Evolutionary conservation across 1,140 invertebrate species (phyloP), one percentile per base, ranked within the genome.

Genomic region (Papilio polyxenes): DNA sequence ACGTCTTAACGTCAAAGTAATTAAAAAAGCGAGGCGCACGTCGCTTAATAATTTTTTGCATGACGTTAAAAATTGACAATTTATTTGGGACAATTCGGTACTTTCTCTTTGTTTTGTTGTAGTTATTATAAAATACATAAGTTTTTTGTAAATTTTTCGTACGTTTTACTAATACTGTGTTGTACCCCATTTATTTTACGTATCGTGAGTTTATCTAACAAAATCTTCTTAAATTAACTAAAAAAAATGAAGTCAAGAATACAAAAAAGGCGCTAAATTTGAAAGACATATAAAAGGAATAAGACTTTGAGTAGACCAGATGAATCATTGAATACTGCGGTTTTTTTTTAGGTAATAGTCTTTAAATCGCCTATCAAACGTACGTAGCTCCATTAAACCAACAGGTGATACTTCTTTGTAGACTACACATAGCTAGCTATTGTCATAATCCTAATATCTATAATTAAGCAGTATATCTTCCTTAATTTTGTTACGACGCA

Each of bases 1-100:
- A 77, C 44, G 20, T 77, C 75, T 77, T 77, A 76, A 77, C 75
- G 75, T 77, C 75, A 15, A 77, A 77, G n/a, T 77, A 56, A 77
- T 77, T 77, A 75, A 77, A 77, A 77, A 77, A 15, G 75, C n/a
- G 20, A 53, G 75, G 11, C n/a, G 75, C 75, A 77, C 75, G 44
- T 77, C 75, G 44, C 48, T 10, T 23, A 56, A 56, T 49, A 77
- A 53, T 77, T 77, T 76, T 75, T 77, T 77, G 9, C 75, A 49
- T 77, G 75, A 77, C 48, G 2, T 51, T 51, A 37, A 77, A 75
- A 77, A 77, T 77, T 49, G 48, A 11, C 75, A 77, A 77, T 77
- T 77, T 51, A 77, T 77, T 72, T 53, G 74, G 23, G 48, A 77
- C 75, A 77, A 77, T 20, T 53, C 49, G 11, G 17, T 37, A 53